Base-by-base conservation (phyloP, 2,797 vertebrate species). In the Harpagifer antarcticus region DNA sequence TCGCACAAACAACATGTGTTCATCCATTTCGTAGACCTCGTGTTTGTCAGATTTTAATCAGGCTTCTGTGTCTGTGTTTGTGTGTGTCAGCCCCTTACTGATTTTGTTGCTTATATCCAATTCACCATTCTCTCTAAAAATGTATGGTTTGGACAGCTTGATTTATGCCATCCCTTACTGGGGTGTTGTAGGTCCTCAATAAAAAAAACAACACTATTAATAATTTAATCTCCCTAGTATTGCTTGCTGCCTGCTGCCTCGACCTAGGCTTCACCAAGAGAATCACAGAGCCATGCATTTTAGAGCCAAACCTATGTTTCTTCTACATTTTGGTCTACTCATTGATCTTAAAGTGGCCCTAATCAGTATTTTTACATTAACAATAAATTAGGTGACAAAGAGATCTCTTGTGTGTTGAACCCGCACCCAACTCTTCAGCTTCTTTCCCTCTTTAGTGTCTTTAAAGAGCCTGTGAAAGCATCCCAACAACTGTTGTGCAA, bases 201-300 rank as follows among this genome's bases (percentile, higher is more conserved):
- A 74, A 69, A 37, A 8, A 37, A 37, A 9, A 88, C 79, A 70
- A n/a, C 76, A 75, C 49, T 45, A 81, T 88, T 86, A 90, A 89
- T 90, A 87, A 90, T 90, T 89, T 16, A 89, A 81, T 84, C 68
- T 65, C 49, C 69, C 54, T 61, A n/a, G 76, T 80, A 68, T 88
- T 88, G 73, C 71, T 68, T 67, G 72, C 79, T 47, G 68, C 61
- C 50, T 54, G 52, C 44, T 76, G 67, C 49, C 40, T 76, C 33
- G 27, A 37, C 33, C 33, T 7, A 37, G 33, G 33, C 42, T 23
- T 42, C 15, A 31, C 48, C 17, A 50, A 44, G 31, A 60, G 31
- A 58, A 58, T 42, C 70, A 70, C 58, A 13, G 19, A 42, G 23
- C 8, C 33, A 16, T 23, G 2, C 45, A 14, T 49, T 55, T 57